Base-by-base conservation (phyloP, 2,888 invertebrate species). In the Lasiommata megera region DNA sequence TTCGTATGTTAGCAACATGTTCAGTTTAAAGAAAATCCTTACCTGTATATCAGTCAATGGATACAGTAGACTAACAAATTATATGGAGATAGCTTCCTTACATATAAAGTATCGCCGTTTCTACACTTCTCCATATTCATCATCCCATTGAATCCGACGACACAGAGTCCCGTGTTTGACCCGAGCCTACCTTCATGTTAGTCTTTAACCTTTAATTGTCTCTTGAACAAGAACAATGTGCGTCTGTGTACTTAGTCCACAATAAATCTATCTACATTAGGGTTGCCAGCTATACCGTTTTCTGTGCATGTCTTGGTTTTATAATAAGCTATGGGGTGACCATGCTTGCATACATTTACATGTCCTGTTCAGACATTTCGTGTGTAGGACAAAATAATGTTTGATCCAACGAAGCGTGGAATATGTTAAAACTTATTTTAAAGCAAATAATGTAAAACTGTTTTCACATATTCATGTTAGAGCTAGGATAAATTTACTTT, bases 161-260 rank as follows among this genome's bases (percentile, higher is more conserved):
- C 52, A 41, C 12, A 18, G 51, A 16, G 52, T 52, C 40, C 41
- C 52, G 31, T 52, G 52, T 31, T 47, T 62, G 56, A 59, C 58
- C 63, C 58, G 37, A 50, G 58, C 51, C 47, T 54, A 47, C 60
- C 56, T 56, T 63, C 56, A 55, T 54, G 54, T 57, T 51, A 56
- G 44, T 56, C 52, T 47, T 54, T 58, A 63, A 63, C 63, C 63
- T 63, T 63, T 61, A 56, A 63, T 63, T 63, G 63, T 63, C 54
- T 59, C 54, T 54, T 48, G 60, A 64, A 62, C 60, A 58, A 61
- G 62, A 64, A 65, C 65, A 60, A 60, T 61, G 60, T 64, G 61
- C 55, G 64, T 56, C 52, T 59, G 59, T 62, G 60, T 64, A 59
- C 58, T 59, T 53, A 64, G 57, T 58, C 47, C 44, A 59, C 58